phyloP scores from a whole-genome alignment of 2,888 invertebrate genomes.

The Neoaliturus tenellus region DNA sequence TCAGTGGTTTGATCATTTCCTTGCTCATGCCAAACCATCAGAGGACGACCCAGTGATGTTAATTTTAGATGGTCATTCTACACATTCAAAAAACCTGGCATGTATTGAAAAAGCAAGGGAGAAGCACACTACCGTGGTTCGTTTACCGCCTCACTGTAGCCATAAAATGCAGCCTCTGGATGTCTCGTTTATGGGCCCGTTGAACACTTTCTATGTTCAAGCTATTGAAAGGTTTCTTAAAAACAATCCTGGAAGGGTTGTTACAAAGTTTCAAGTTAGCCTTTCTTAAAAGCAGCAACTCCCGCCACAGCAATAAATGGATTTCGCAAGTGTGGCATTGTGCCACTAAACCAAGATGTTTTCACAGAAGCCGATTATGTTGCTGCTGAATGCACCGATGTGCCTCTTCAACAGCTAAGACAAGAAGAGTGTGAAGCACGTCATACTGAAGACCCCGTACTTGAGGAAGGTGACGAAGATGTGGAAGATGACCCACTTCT shows the following conservation, averaged over 20 bases:
- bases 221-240: constrained; percentile 53
- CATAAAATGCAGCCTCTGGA: constrained; percentile 59
- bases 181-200: constrained; percentile 54
- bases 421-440: constrained; percentile 39
- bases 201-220: constrained; percentile 59
- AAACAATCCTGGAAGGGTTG: constrained; percentile 49
- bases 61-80: constrained; percentile 2
- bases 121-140: background rate
- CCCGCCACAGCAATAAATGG: constrained; percentile 49
- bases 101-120: constrained; percentile 60
- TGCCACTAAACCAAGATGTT: constrained; percentile 43
- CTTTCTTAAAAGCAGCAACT: constrained; percentile 49
- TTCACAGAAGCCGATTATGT: constrained; percentile 47
- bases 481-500: constrained; percentile 18
- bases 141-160: constrained; percentile 68
- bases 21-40: constrained; percentile 1
- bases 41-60: background rate
- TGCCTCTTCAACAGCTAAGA: constrained; percentile 15
- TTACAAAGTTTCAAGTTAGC: constrained; percentile 48
- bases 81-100: constrained; percentile 68
- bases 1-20: no score
- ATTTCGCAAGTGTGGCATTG: constrained; percentile 55
- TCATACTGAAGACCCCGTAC: constrained; percentile 29
- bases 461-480: constrained; percentile 7
- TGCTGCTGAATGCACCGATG: constrained; percentile 43